Evolutionary conservation across 1,140 invertebrate genomes (phyloP).

Genomic region (Vanessa tameamea): DNA sequence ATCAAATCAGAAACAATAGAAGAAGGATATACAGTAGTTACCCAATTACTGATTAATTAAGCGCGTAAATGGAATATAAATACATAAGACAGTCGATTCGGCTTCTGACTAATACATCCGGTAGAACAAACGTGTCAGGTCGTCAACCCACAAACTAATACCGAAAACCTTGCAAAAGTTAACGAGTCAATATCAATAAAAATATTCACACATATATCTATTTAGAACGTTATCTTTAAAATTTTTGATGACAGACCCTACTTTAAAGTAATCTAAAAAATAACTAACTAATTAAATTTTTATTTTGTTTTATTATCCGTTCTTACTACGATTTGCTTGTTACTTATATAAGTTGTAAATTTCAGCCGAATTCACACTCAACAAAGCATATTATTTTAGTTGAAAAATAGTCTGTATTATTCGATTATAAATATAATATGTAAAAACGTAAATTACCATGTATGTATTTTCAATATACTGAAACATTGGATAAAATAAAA

Average conservation of each 20-base stretch:
- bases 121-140: conserved; percentile 33
- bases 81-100: conserved; percentile 23
- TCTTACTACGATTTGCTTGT: not conserved
- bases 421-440: no score
- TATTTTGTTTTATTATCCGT: not conserved
- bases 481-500: no score
- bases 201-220: conserved; percentile 25
- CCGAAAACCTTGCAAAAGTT: conserved; percentile 27
- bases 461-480: no score
- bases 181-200: conserved; percentile 28
- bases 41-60: conserved; percentile 23
- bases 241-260: conserved; percentile 4
- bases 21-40: not conserved
- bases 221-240: conserved; percentile 10
- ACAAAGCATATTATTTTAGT: no score
- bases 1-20: not conserved
- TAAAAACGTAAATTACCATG: no score
- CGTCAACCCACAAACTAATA: conserved; percentile 34
- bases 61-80: conserved; percentile 27
- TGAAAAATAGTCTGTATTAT: no score
- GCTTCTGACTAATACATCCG: conserved; percentile 38
- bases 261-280: no score
- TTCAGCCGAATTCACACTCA: no score
- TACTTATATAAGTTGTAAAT: no score
- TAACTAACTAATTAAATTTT: not conserved